Evolutionary conservation across 2,113 vertebrate species (phyloP).

Genomic region (Pterophyllum scalare): DNA sequence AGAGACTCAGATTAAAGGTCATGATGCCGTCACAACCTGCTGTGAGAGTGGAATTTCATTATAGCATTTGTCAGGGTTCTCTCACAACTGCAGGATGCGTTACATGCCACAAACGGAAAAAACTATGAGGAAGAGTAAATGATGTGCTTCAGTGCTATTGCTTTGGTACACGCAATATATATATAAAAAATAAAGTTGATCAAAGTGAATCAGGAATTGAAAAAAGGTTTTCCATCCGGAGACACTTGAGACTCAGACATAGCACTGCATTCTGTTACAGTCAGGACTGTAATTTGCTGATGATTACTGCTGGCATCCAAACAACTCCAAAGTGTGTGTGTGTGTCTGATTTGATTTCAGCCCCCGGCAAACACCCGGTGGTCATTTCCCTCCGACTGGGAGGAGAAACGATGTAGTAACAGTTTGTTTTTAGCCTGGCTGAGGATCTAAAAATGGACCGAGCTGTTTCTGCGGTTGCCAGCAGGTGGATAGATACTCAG

Average conservation of each 20-base stretch:
- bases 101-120: no score
- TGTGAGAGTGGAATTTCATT: background rate
- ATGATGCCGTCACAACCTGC: background rate
- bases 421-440: conserved; percentile 24
- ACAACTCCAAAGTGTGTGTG: background rate
- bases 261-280: background rate
- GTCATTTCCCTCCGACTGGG: conserved; percentile 5
- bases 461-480: conserved; percentile 27
- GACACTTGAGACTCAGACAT: background rate
- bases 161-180: background rate
- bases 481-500: background rate
- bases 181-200: background rate
- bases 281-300: background rate
- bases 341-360: background rate
- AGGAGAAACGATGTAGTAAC: conserved; percentile 32
- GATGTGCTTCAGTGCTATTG: rapidly evolving
- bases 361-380: background rate
- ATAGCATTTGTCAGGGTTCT: background rate
- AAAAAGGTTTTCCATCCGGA: background rate
- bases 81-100: background rate
- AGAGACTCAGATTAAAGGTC: background rate
- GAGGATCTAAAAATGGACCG: conserved; percentile 36
- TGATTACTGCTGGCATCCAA: background rate
- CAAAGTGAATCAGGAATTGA: background rate
- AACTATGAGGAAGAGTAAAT: no score